Conservation (phyloP, 2,797 vertebrate species). For the Diceros bicornis region DNA sequence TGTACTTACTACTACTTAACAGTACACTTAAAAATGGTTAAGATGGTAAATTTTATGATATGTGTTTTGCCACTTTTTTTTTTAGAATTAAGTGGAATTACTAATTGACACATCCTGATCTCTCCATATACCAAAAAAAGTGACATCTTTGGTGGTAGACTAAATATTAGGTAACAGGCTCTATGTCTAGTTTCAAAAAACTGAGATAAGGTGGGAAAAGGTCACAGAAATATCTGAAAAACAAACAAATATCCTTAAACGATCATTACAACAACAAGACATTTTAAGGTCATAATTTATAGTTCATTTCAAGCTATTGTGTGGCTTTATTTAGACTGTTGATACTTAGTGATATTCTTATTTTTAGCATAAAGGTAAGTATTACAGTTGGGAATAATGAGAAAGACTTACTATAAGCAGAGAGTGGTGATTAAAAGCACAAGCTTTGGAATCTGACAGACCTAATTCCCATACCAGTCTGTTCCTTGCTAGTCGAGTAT, state of each 20-base stretch:
- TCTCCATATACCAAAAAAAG: neutral
- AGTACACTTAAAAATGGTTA: neutral
- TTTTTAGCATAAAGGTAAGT: slow-evolving; percentile 1
- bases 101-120: neutral
- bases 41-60: neutral
- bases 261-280: neutral
- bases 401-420: neutral
- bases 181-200: slow-evolving; percentile 39
- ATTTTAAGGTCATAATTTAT: neutral
- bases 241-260: neutral
- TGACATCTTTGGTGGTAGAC: neutral
- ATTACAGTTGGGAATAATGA: slow-evolving; percentile 31
- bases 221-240: neutral
- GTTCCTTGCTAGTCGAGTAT: neutral
- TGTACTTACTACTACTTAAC: neutral
- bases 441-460: neutral
- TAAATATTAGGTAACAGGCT: neutral
- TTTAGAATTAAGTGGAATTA: neutral
- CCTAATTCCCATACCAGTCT: neutral
- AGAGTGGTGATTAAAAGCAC: neutral
- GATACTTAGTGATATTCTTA: neutral
- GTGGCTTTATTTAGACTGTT: neutral
- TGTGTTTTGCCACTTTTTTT: neutral
- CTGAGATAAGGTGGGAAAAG: neutral
- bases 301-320: neutral